Conservation (phyloP, 2,797 vertebrate species). For the Poecilia velifera region DNA sequence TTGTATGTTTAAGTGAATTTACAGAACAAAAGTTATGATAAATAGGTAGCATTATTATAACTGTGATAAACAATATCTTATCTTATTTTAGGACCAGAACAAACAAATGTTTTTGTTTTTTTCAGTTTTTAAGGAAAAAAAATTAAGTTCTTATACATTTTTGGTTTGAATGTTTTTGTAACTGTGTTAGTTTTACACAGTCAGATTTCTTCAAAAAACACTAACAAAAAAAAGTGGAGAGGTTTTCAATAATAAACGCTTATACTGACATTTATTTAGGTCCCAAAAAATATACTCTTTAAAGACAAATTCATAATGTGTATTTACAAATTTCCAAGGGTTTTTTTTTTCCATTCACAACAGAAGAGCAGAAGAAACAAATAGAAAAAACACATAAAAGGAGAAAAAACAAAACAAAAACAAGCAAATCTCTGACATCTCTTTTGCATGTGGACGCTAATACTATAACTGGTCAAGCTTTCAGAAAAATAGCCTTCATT, state of each 20-base stretch:
- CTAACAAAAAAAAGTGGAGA: conserved; percentile 11
- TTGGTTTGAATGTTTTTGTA: neutral
- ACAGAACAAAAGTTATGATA: neutral
- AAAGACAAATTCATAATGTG: conserved; percentile 79
- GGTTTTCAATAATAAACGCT: conserved; percentile 66
- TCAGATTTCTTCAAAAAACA: neutral
- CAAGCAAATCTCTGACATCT: conserved; percentile 69
- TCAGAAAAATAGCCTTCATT: conserved; percentile 70
- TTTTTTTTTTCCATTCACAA: conserved; percentile 67
- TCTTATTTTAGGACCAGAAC: neutral
- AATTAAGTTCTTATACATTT: neutral
- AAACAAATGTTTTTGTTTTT: neutral
- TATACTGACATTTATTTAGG: conserved; percentile 81
- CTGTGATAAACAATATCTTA: neutral
- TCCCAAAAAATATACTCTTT: conserved; percentile 82
- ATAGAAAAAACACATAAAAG: conserved; percentile 50
- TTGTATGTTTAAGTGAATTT: neutral
- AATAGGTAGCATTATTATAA: neutral
- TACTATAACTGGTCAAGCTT: conserved; percentile 63
- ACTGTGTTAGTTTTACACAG: neutral
- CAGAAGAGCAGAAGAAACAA: conserved; percentile 47
- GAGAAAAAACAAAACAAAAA: conserved; percentile 10
- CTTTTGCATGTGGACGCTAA: conserved; percentile 65
- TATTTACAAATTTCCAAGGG: conserved; percentile 76
- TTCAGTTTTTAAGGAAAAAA: neutral